Evolutionary conservation across 2,113 vertebrate species (phyloP).

Genomic region (Pardalotus punctatus): DNA sequence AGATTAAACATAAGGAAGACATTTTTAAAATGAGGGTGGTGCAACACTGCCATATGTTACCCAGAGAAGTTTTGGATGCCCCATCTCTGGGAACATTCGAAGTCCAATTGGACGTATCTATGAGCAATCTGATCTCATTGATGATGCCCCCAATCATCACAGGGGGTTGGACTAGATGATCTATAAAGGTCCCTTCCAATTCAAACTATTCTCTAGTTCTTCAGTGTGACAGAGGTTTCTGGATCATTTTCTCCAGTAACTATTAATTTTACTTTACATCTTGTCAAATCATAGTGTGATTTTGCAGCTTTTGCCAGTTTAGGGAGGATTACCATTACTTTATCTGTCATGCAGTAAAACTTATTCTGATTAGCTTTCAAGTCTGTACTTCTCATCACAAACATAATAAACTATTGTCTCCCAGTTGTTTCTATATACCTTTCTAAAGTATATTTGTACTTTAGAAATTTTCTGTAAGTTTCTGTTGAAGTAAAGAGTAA

Average conservation of each 20-base stretch:
- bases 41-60: background rate
- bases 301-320: background rate
- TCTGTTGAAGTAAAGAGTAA: background rate
- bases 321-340: background rate
- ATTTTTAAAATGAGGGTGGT: background rate
- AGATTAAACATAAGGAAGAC: background rate
- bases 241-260: background rate
- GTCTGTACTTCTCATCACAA: background rate
- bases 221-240: background rate
- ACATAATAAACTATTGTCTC: background rate
- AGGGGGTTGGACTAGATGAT: background rate
- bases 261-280: background rate
- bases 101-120: background rate
- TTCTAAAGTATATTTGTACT: background rate
- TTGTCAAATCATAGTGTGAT: background rate
- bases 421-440: background rate
- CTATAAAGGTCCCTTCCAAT: background rate
- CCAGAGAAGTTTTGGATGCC: too few relatives aligned
- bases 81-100: background rate
- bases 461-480: background rate
- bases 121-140: background rate
- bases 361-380: background rate
- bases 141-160: rapidly evolving
- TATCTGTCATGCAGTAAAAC: background rate
- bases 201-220: background rate